Conservation (phyloP, 1,140 invertebrate species). For the Tetramorium alpestre region DNA sequence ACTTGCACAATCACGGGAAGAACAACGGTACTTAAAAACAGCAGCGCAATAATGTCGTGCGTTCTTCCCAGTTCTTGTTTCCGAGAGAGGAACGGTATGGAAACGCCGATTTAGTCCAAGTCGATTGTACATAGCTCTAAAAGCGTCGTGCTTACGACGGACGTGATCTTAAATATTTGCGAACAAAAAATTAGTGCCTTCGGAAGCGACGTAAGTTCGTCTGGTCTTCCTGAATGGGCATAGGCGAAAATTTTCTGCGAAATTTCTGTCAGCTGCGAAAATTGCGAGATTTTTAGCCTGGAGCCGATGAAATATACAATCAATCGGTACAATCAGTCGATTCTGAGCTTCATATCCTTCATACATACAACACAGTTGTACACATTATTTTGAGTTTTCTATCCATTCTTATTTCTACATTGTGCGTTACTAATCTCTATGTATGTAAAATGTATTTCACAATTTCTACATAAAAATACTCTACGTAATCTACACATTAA, state of each 20-base stretch:
- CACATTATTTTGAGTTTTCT: not conserved
- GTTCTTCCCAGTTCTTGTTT: not conserved
- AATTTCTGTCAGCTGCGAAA: not conserved
- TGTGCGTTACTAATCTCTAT: not conserved
- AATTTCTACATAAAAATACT: not conserved
- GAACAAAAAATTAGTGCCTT: constrained; percentile 71
- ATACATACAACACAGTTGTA: not conserved
- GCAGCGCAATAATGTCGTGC: not conserved
- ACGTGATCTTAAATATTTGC: constrained; percentile 49
- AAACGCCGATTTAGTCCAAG: constrained; percentile 57
- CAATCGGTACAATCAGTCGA: not conserved
- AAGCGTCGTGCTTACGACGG: not conserved
- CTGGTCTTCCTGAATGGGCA: constrained; percentile 28
- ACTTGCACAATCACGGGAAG: constrained; percentile 88
- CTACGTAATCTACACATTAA: not conserved
- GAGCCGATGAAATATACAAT: not conserved
- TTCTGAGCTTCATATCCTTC: not conserved
- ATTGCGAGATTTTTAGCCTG: not conserved
- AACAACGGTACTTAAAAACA: constrained; percentile 72
- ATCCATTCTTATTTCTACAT: not conserved
- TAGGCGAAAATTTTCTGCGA: constrained; percentile 38
- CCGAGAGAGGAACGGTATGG: not conserved
- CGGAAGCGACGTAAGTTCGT: constrained; percentile 13
- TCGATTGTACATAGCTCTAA: constrained; percentile 60
- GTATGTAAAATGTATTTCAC: not conserved